These are phyloP conservation scores for Perodicticus potto DNA, from an alignment of 2,797 vertebrate species.

Conservation along the genomic window DNA sequence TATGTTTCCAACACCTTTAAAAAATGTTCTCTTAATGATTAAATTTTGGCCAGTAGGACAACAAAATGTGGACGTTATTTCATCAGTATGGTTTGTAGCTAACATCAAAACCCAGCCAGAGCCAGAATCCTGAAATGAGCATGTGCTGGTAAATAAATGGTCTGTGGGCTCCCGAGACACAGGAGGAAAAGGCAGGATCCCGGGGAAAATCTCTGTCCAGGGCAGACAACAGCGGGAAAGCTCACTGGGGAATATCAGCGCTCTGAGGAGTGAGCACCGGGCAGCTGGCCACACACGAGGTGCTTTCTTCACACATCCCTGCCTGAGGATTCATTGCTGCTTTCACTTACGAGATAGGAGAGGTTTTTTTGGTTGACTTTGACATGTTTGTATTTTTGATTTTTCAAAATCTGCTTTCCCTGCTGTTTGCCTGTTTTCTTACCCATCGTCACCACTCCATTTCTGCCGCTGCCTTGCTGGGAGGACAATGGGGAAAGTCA, in stretches of 20 bases:
- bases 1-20: not conserved
- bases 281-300: too few relatives aligned
- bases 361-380: not conserved
- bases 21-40: not conserved
- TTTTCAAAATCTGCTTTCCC: not conserved
- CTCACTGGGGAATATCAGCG: rapidly evolving
- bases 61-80: not conserved
- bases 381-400: not conserved
- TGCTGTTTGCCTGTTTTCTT: not conserved
- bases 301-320: not conserved
- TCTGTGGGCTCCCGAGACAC: not conserved
- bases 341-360: not conserved
- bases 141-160: not conserved
- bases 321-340: not conserved
- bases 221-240: rapidly evolving
- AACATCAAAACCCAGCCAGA: not conserved
- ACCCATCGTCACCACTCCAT: rapidly evolving
- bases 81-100: not conserved
- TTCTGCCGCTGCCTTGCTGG: not conserved
- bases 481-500: not conserved
- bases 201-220: not conserved
- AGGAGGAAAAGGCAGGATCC: not conserved
- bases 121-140: not conserved
- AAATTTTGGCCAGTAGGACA: not conserved
- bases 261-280: rapidly evolving